phyloP scores from a whole-genome alignment of 1,140 invertebrate genomes.

The Atopsyche davidsoni region DNA sequence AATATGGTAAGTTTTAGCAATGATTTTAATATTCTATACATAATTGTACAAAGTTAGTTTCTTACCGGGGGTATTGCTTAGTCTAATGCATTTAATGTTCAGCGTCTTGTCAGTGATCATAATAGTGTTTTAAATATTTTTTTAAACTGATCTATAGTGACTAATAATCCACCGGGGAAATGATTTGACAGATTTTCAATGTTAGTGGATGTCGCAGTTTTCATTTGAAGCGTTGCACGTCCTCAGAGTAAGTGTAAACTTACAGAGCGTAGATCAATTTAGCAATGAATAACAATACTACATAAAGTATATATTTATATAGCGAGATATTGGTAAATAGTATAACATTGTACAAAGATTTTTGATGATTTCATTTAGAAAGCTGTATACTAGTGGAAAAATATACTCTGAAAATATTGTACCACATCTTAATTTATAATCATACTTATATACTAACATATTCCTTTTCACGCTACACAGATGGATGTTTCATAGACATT shows the following conservation, averaged over 20 bases:
- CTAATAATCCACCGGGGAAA: too few relatives aligned
- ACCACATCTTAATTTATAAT: too few relatives aligned
- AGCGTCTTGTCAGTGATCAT: constrained; percentile 17
- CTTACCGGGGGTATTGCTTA: constrained; percentile 13
- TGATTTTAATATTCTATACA: constrained; percentile 14
- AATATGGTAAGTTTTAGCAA: constrained; percentile 14
- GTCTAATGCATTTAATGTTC: constrained; percentile 17
- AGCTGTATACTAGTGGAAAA: too few relatives aligned
- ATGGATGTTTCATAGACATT: constrained; percentile 1
- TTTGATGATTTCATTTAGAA: constrained; percentile 8
- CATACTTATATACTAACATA: too few relatives aligned
- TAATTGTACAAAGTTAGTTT: constrained; percentile 25
- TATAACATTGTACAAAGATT: constrained; percentile 17
- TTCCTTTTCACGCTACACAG: too few relatives aligned
- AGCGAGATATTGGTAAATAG: constrained; percentile 3
- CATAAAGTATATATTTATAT: too few relatives aligned
- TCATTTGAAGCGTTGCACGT: not conserved
- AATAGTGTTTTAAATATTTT: constrained; percentile 15
- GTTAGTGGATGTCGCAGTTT: not conserved
- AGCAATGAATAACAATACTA: not conserved
- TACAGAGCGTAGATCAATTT: constrained; percentile 1
- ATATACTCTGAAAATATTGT: too few relatives aligned
- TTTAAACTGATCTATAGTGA: not conserved
- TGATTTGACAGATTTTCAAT: too few relatives aligned
- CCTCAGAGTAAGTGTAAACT: constrained; percentile 2